Percentiles rank a stretch among this genome's conserved stretches.
Conservation (phyloP, 2,113 vertebrate species). For the Calyptomena viridis region DNA sequence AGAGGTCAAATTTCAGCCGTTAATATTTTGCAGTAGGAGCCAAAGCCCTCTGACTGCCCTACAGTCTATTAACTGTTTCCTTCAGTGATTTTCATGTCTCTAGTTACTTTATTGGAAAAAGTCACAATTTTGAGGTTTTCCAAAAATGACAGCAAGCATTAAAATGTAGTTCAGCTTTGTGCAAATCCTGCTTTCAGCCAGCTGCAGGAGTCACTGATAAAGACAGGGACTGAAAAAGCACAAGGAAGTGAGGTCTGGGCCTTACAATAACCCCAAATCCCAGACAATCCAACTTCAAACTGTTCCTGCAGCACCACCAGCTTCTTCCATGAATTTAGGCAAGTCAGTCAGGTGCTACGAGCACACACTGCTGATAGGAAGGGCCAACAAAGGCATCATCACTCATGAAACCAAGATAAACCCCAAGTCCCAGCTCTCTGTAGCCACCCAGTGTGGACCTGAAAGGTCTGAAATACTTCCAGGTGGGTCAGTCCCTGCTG, state of each 20-base stretch:
- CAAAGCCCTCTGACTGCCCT: conserved; percentile 36
- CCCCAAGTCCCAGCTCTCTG: neutral
- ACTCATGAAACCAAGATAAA: neutral
- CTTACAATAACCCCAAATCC: neutral
- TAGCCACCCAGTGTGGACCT: neutral
- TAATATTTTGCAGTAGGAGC: conserved; percentile 65
- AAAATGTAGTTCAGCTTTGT: neutral
- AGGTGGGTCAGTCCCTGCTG: neutral
- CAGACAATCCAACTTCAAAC: neutral
- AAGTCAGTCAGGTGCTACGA: neutral
- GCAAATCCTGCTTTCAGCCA: neutral
- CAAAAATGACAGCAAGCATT: neutral
- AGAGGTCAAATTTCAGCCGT: conserved; percentile 63
- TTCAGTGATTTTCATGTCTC: neutral
- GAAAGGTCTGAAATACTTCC: neutral
- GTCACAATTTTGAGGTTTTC: neutral
- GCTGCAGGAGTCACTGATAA: neutral
- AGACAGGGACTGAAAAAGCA: neutral
- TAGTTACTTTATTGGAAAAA: neutral
- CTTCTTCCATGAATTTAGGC: neutral
- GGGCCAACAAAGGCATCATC: neutral
- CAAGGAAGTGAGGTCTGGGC: fast-evolving
- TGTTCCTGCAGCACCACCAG: neutral
- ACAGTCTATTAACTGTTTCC: conserved; percentile 48
- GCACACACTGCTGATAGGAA: neutral